These are phyloP conservation scores for Saccopteryx bilineata DNA, from an alignment of 2,113 vertebrate genomes.

Conservation along the genomic window DNA sequence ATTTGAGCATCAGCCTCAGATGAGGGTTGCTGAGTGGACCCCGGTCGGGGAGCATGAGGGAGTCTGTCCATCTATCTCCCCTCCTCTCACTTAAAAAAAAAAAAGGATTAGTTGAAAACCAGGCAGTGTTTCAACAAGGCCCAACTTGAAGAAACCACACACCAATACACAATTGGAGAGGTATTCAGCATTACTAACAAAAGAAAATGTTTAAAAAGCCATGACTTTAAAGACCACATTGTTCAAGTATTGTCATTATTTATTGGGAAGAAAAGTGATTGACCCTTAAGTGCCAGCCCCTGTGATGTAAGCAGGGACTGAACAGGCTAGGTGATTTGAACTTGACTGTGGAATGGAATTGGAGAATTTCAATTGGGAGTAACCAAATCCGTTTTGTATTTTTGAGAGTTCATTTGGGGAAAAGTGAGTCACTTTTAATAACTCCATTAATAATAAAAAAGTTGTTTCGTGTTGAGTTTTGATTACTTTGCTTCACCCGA, in stretches of 20 bases:
- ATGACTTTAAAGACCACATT: slow-evolving; percentile 11
- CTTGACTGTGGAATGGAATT: neutral
- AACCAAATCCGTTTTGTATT: slow-evolving; percentile 1
- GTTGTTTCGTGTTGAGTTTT: neutral
- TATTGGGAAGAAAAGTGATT: neutral
- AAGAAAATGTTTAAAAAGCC: neutral
- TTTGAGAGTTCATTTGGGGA: neutral
- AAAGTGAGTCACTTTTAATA: slow-evolving; percentile 3
- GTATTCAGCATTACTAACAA: neutral
- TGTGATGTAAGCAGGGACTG: neutral
- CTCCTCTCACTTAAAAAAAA: too few relatives aligned
- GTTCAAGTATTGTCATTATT: neutral
- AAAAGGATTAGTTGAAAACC: neutral
- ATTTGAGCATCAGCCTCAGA: too few relatives aligned
- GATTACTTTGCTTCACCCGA: neutral
- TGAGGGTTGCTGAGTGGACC: too few relatives aligned
- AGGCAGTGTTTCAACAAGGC: neutral
- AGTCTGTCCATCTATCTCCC: too few relatives aligned
- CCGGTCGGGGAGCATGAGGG: too few relatives aligned
- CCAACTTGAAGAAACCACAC: neutral
- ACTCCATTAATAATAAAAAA: slow-evolving; percentile 5
- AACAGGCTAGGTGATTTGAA: neutral
- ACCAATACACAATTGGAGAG: neutral
- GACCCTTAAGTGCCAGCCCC: neutral
- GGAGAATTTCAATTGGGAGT: neutral